phyloP scores from a whole-genome alignment of 2,113 vertebrate genomes.

The Alectura lathami region DNA sequence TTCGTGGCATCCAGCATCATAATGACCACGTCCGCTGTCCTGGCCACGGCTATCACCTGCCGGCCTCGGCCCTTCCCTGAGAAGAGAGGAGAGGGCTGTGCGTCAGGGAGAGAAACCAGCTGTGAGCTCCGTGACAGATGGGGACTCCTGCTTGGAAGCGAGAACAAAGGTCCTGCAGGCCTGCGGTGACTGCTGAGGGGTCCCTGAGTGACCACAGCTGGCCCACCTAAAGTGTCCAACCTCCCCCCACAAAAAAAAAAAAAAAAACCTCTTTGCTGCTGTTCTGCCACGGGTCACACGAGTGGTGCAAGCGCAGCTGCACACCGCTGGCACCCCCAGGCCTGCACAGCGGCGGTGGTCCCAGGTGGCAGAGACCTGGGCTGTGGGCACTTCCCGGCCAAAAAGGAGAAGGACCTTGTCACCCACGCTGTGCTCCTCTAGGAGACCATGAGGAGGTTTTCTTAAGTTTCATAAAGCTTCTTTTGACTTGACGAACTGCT shows the following conservation, averaged over 20 bases:
- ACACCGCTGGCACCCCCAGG: fast-evolving
- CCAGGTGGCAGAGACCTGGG: background rate
- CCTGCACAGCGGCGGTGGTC: fast-evolving
- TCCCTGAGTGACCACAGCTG: fast-evolving
- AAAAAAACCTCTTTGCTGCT: background rate
- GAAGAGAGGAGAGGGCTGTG: background rate
- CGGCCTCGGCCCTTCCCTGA: slow-evolving; percentile 95
- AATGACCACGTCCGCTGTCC: slow-evolving; percentile 95
- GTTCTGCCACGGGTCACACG: background rate
- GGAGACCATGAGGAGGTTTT: background rate
- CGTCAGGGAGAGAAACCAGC: background rate
- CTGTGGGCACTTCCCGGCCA: background rate
- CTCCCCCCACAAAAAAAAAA: no score
- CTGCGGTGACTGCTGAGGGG: background rate
- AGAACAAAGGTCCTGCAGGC: background rate
- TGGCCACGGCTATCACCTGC: slow-evolving; percentile 96
- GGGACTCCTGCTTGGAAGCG: background rate
- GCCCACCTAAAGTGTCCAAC: background rate
- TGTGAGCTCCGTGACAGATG: fast-evolving
- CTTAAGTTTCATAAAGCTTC: background rate
- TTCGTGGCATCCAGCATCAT: slow-evolving; percentile 99
- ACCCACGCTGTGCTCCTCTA: background rate
- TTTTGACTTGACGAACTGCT: background rate
- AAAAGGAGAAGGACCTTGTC: background rate
- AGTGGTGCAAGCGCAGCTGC: background rate